phyloP scores from a whole-genome alignment of 2,888 invertebrate genomes.

The Parnassius mnemosyne region DNA sequence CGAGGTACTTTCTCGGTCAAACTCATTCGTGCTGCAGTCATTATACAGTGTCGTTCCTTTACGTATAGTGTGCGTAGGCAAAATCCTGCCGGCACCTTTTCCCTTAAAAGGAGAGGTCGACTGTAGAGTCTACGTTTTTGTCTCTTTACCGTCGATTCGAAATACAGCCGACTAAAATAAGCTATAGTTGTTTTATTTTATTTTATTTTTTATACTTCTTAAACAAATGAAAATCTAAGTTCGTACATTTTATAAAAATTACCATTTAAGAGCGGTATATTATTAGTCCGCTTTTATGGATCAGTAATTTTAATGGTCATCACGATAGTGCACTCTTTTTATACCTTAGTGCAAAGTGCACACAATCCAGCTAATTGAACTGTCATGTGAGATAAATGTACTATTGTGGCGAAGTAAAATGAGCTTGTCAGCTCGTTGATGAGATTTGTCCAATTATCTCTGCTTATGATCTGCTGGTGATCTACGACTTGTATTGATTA shows the following conservation, averaged over 20 bases:
- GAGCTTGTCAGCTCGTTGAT: constrained; percentile 38
- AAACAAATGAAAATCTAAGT: background rate
- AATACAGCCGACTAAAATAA: no score
- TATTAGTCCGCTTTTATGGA: background rate
- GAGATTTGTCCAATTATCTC: constrained; percentile 53
- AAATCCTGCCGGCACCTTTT: constrained; percentile 3
- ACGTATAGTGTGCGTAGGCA: background rate
- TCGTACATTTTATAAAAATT: background rate
- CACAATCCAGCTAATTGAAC: constrained; percentile 59
- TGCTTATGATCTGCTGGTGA: constrained; percentile 31
- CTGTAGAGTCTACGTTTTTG: no score
- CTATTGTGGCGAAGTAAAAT: constrained; percentile 25
- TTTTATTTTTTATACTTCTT: background rate
- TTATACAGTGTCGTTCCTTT: background rate
- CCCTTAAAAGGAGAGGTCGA: constrained; percentile 5
- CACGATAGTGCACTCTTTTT: constrained; percentile 3
- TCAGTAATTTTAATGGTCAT: constrained; percentile 1
- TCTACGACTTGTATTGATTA: no score
- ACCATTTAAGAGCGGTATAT: background rate
- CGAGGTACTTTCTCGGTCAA: background rate
- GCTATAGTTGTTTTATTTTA: background rate
- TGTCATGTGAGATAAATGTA: constrained; percentile 68
- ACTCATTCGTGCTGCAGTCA: background rate
- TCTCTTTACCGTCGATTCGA: no score
- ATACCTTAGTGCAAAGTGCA: constrained; percentile 28